Percentiles rank a stretch among this genome's conserved stretches.
Evolutionary conservation across 2,888 invertebrate genomes (phyloP).

Genomic region (Phorcus lineatus): DNA sequence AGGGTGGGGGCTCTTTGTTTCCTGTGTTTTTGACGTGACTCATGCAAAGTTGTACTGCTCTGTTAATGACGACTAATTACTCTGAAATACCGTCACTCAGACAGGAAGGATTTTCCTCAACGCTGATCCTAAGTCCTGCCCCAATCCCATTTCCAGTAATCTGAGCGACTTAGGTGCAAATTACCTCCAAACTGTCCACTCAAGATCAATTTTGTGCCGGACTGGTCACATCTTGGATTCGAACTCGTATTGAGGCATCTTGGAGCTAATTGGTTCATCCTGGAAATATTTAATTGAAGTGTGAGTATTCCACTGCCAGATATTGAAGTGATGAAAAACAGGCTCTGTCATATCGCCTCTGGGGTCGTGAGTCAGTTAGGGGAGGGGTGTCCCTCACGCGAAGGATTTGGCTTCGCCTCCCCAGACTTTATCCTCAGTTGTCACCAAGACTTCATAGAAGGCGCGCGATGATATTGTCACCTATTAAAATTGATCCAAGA

Average conservation of each 20-base stretch:
- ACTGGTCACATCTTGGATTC: not conserved
- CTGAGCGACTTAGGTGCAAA: not conserved
- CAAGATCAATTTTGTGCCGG: conserved; percentile 3
- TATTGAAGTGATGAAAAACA: not conserved
- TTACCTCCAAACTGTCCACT: conserved; percentile 5
- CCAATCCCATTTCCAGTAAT: not conserved
- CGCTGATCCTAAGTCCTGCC: not conserved
- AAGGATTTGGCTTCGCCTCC: not conserved
- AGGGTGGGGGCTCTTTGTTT: not conserved
- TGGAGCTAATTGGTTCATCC: not conserved
- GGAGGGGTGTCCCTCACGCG: not conserved
- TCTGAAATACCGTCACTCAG: not conserved
- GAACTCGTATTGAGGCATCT: not conserved
- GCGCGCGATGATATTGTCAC: not conserved
- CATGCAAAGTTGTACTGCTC: not conserved
- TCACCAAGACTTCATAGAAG: not conserved
- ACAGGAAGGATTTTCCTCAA: conserved; percentile 3
- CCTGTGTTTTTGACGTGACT: not conserved
- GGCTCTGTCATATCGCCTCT: not conserved
- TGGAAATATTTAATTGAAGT: conserved; percentile 6
- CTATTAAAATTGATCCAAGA: not conserved
- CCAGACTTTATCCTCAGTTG: not conserved
- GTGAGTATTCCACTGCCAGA: conserved; percentile 4
- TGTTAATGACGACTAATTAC: not conserved
- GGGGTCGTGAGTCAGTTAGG: conserved; percentile 2